phyloP scores from a whole-genome alignment of 2,888 invertebrate genomes.

The Hedychridium roseum region DNA sequence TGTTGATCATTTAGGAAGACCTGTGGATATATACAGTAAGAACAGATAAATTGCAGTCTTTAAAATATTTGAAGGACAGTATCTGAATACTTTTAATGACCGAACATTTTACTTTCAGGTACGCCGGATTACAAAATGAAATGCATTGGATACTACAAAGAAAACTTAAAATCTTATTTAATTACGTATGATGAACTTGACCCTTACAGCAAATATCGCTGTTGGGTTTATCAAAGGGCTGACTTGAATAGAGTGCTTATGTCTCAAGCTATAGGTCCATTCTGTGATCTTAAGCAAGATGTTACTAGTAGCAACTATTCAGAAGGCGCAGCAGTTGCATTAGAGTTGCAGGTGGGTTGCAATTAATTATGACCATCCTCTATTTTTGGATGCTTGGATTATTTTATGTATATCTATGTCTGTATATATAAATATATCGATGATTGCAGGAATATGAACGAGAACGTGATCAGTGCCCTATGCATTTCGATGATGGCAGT shows the following conservation, averaged over 20 bases:
- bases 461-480: slow-evolving; percentile 92
- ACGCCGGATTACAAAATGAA: slow-evolving; percentile 96
- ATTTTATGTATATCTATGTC: too few species aligned
- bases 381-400: too few species aligned
- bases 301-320: slow-evolving; percentile 88
- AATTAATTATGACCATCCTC: too few species aligned
- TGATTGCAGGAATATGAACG: slow-evolving; percentile 60
- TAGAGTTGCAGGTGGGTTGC: slow-evolving; percentile 84
- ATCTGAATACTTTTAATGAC: too few species aligned
- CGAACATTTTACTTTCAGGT: slow-evolving; percentile 62
- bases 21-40: slow-evolving; percentile 91
- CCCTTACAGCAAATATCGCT: slow-evolving; percentile 93
- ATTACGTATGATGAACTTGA: slow-evolving; percentile 96
- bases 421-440: too few species aligned
- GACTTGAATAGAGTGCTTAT: slow-evolving; percentile 88
- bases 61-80: too few species aligned
- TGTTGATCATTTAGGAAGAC: slow-evolving; percentile 94
- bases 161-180: slow-evolving; percentile 94
- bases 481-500: slow-evolving; percentile 94
- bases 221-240: slow-evolving; percentile 97
- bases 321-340: slow-evolving; percentile 91
- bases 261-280: slow-evolving; percentile 90
- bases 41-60: slow-evolving; percentile 15
- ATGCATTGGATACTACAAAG: slow-evolving; percentile 98
- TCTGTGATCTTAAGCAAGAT: slow-evolving; percentile 88